Evolutionary conservation across 35 echinoderm and acorn worm species (phyloP).

Genomic region (Anneissia japonica): DNA sequence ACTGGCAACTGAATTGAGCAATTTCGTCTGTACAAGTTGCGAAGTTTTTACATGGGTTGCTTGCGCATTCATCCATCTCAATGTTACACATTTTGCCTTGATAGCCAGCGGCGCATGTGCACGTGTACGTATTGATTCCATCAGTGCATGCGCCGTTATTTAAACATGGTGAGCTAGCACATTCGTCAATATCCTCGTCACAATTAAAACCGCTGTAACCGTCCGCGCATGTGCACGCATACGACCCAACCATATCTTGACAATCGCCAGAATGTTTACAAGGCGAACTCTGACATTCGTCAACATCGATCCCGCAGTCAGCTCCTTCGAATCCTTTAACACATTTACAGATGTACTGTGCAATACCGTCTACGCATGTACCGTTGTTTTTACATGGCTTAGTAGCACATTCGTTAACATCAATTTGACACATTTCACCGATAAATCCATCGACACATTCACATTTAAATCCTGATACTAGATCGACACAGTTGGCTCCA

Average conservation of each 20-base stretch:
- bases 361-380: neutral
- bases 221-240: neutral
- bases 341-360: neutral
- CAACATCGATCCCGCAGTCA: neutral
- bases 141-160: neutral
- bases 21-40: neutral
- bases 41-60: neutral
- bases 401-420: constrained; percentile 7
- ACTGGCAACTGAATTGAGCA: neutral
- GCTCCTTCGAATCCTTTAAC: neutral
- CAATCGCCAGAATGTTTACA: neutral
- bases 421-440: neutral
- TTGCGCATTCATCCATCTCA: neutral
- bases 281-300: neutral
- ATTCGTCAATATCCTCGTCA: neutral
- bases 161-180: neutral
- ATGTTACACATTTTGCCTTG: neutral
- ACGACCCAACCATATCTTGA: neutral
- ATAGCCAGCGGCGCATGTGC: neutral
- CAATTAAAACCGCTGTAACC: neutral
- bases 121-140: neutral
- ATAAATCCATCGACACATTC: neutral
- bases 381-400: neutral
- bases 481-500: neutral
- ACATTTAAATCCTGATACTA: neutral